Evolutionary conservation across 92 coral and sea anemone genomes (phyloP).

Genomic region (Zoanthus gigantus): DNA sequence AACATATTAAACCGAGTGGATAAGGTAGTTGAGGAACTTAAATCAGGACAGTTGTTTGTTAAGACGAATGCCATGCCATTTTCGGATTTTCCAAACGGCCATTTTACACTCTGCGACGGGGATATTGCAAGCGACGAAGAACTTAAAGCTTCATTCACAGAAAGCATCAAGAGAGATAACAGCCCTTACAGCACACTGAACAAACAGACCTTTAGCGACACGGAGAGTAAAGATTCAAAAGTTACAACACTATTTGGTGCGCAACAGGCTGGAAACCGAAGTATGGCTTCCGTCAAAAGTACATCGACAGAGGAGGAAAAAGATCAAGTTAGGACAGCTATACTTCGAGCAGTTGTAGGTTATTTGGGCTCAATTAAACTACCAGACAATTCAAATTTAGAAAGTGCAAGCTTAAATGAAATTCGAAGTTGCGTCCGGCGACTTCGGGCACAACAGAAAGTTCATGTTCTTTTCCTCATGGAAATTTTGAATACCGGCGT

Average conservation of each 20-base stretch:
- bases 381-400: constrained; percentile 81
- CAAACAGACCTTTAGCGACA: constrained; percentile 67
- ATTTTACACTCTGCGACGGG: constrained; percentile 66
- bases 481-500: constrained; percentile 84
- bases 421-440: constrained; percentile 92
- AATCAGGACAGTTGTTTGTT: constrained; percentile 75
- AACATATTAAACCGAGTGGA: constrained; percentile 87
- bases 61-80: constrained; percentile 57
- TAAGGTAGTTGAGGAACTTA: constrained; percentile 92
- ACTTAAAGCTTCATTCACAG: constrained; percentile 84
- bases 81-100: constrained; percentile 59
- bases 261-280: constrained; percentile 64
- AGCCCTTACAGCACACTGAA: constrained; percentile 61
- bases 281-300: constrained; percentile 49
- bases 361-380: constrained; percentile 95
- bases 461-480: constrained; percentile 75
- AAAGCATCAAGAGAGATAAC: constrained; percentile 73
- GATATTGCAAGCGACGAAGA: constrained; percentile 96
- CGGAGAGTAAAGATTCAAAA: constrained; percentile 57
- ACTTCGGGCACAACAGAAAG: constrained; percentile 84
- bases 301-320: constrained; percentile 40
- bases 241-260: constrained; percentile 10
- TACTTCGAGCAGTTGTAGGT: constrained; percentile 79
- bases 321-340: constrained; percentile 53
- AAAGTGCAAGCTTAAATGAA: constrained; percentile 78